A percentile compares a stretch with the other conserved stretches of the same genome.
Conservation (phyloP, 2,888 invertebrate genomes). For the Acleris cristana region DNA sequence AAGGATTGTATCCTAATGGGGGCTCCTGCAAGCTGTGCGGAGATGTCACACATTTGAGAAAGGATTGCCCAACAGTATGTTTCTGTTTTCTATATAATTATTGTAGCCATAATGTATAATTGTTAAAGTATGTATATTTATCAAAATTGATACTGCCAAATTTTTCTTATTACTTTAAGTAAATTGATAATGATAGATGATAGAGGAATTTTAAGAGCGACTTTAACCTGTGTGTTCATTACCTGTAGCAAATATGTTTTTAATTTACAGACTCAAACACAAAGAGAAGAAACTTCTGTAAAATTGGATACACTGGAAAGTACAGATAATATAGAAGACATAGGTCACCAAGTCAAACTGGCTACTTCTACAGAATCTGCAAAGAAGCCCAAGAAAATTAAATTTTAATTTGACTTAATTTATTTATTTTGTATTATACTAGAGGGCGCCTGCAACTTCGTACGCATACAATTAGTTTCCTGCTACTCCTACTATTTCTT, state of each 20-base stretch:
- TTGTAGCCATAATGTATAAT: neutral
- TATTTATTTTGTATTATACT: neutral
- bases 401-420: slow-evolving; percentile 53
- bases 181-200: too few relatives aligned
- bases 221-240: too few relatives aligned
- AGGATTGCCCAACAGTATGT: slow-evolving; percentile 88
- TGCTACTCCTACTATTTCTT: too few relatives aligned
- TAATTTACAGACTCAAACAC: slow-evolving; percentile 62
- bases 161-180: too few relatives aligned
- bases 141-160: too few relatives aligned
- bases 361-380: slow-evolving; percentile 42
- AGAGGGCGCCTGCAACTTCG: too few relatives aligned
- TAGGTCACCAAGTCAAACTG: slow-evolving; percentile 53
- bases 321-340: slow-evolving; percentile 71
- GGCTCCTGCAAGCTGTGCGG: slow-evolving; percentile 93
- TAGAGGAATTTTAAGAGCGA: too few relatives aligned
- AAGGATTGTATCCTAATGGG: slow-evolving; percentile 94
- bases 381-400: slow-evolving; percentile 77
- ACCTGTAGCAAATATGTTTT: neutral
- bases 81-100: slow-evolving; percentile 1
- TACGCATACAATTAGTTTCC: too few relatives aligned
- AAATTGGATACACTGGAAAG: slow-evolving; percentile 72
- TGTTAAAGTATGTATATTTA: neutral
- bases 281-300: slow-evolving; percentile 72
- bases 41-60: slow-evolving; percentile 92